Base-by-base conservation (phyloP, 2,113 vertebrate species). In the Xiphias gladius region DNA sequence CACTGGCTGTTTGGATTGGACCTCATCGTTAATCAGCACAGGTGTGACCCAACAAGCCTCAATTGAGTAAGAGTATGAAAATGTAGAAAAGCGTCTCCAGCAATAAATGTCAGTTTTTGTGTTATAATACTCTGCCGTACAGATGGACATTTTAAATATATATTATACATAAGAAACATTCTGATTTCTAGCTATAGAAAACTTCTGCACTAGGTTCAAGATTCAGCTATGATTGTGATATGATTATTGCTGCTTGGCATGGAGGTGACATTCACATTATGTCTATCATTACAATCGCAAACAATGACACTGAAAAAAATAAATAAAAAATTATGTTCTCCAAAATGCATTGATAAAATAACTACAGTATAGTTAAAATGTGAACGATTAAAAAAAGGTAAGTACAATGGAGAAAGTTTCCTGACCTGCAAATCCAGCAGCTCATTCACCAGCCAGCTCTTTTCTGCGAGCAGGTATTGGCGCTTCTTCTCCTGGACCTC, bases 381-480 rank as follows among this genome's bases (percentile, higher is more conserved):
- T 11, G 1, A 7, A 6, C 5, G 2, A 12, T 9, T 13, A 2
- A 12, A 43, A 12, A 43, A 43, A 19, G 13, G 17, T 30, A 14
- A 43, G 10, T 12, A 62, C 16, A 13, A 54, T 58, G 35, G 1
- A 57, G 4, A 41, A 16, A 0, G 14, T 26, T 17, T 59, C 13
- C 41, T 84, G 17, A 94, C 97, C 96, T 99, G 98, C 39, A 94
- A 79, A 22, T 96, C 93, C 35, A 99, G 90, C 0, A 82, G 4
- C 0, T 93, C 90, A 0, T 80, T 84, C 26, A 96, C 86, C 19
- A 93, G 81, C 81, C 63, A 82, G 2, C 94, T 89, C 54, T 91
- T 96, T 83, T 96, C 95, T 48, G 57, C 1, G 0, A 96, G 88
- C 0, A 94, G 85, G 48, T 93, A 87, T 48, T 88, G 77, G 0